Evolutionary conservation across 2,797 vertebrate genomes (phyloP).

Genomic region (Aratinga solstitialis): DNA sequence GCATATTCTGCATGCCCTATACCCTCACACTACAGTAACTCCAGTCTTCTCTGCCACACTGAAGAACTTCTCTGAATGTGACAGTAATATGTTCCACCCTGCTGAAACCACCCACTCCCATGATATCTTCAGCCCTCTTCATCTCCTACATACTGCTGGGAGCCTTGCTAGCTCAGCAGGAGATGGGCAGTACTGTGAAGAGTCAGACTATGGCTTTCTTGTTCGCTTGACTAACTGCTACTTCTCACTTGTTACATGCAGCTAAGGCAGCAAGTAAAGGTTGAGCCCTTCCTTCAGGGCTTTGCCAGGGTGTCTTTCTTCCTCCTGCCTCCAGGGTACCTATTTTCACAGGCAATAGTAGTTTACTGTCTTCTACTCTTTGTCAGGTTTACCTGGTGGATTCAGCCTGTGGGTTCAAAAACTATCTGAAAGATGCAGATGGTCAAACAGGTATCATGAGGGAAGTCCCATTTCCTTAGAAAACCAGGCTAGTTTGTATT

Average conservation of each 20-base stretch:
- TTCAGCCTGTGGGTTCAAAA: background rate
- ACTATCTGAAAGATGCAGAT: background rate
- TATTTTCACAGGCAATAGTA: background rate
- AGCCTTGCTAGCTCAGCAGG: background rate
- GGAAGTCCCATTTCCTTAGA: background rate
- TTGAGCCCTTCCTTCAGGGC: background rate
- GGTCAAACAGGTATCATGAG: background rate
- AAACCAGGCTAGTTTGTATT: background rate
- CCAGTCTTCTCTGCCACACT: background rate
- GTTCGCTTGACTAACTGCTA: background rate
- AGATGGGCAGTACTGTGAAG: background rate
- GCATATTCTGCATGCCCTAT: background rate
- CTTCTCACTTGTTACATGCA: background rate
- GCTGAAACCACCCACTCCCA: background rate
- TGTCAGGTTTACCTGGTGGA: background rate
- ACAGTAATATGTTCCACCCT: background rate
- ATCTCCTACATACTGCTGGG: accelerated
- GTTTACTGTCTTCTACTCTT: background rate
- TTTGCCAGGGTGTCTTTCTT: background rate
- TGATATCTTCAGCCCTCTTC: background rate
- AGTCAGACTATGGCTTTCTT: background rate
- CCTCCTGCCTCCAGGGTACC: background rate
- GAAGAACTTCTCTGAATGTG: background rate
- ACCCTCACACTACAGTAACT: background rate
- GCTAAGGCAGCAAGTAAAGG: background rate